phyloP scores from a whole-genome alignment of 2,888 invertebrate species.

The Sphinx pinastri region DNA sequence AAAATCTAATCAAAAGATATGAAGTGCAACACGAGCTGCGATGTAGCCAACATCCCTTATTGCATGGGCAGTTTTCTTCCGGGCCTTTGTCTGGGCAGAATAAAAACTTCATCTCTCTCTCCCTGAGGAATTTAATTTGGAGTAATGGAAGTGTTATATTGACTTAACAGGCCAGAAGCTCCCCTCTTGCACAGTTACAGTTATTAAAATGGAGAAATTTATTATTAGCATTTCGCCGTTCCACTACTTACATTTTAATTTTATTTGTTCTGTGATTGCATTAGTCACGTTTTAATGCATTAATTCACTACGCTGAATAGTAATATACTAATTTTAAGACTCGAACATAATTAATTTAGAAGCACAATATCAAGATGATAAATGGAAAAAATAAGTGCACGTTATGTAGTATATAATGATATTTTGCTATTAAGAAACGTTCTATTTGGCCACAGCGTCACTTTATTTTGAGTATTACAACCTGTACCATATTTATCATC shows the following conservation, averaged over 20 bases:
- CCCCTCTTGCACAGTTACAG: constrained; percentile 79
- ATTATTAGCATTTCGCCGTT: constrained; percentile 81
- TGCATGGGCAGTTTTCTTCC: constrained; percentile 65
- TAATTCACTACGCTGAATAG: constrained; percentile 66
- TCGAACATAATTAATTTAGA: constrained; percentile 33
- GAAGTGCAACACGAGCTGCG: constrained; percentile 41
- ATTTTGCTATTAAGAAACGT: background rate
- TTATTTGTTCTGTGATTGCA: constrained; percentile 83
- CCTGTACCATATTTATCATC: background rate
- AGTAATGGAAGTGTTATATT: constrained; percentile 85
- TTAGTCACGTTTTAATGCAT: constrained; percentile 78
- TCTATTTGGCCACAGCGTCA: background rate
- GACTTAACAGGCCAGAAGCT: constrained; percentile 83
- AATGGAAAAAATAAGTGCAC: background rate
- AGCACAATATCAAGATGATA: background rate
- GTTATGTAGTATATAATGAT: background rate
- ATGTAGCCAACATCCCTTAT: constrained; percentile 46
- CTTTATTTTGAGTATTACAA: background rate
- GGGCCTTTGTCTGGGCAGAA: constrained; percentile 70
- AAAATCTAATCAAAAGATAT: constrained; percentile 42
- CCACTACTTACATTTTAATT: constrained; percentile 83
- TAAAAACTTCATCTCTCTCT: constrained; percentile 82
- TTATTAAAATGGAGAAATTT: constrained; percentile 85
- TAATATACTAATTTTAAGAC: constrained; percentile 35
- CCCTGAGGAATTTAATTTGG: constrained; percentile 83